These are phyloP conservation scores for Pyrrhia umbra DNA, from an alignment of 2,888 invertebrate species.

Conservation along the genomic window DNA sequence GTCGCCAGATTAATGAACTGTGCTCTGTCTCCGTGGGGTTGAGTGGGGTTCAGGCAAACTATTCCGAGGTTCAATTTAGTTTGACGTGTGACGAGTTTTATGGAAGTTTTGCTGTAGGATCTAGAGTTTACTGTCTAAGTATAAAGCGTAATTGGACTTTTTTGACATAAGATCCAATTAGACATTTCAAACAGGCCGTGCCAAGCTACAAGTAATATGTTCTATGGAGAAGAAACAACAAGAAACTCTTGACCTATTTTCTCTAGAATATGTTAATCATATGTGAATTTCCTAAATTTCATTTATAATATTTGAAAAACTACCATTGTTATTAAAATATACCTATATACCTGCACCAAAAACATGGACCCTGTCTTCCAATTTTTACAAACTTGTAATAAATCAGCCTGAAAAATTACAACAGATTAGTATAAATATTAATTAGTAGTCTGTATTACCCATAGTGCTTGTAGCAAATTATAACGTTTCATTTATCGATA, in stretches of 20 bases:
- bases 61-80: constrained; percentile 13
- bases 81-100: constrained; percentile 9
- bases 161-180: too few species aligned
- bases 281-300: too few species aligned
- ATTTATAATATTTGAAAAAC: too few species aligned
- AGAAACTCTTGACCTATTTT: too few species aligned
- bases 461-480: neutral
- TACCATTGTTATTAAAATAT: neutral
- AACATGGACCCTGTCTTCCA: neutral
- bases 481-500: constrained; percentile 14
- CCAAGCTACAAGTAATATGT: too few species aligned
- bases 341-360: constrained; percentile 3
- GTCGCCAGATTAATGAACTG: constrained; percentile 51
- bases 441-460: neutral
- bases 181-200: too few species aligned
- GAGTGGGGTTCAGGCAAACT: constrained; percentile 19
- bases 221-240: too few species aligned
- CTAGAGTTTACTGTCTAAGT: too few species aligned
- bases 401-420: neutral
- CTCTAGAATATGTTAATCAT: too few species aligned
- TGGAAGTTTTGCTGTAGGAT: neutral
- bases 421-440: constrained; percentile 2
- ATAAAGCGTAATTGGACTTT: too few species aligned
- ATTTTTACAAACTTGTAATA: neutral
- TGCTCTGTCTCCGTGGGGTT: constrained; percentile 40